phyloP scores from a whole-genome alignment of 2,797 vertebrate genomes.

The Falco berigora region DNA sequence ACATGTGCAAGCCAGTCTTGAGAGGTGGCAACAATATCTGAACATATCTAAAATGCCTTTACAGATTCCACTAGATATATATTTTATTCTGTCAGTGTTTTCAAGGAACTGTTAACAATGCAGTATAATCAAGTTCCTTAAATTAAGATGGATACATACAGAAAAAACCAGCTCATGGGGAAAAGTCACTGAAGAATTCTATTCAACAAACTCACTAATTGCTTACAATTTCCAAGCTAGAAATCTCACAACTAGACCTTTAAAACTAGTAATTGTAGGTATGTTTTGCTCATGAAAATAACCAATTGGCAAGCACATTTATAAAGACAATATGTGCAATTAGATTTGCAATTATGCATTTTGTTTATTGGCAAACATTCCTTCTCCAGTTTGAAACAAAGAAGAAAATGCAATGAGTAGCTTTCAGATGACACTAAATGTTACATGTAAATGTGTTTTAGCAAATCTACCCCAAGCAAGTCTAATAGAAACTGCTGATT shows the following conservation, averaged over 20 bases:
- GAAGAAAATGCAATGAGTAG: not conserved
- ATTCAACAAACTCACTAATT: not conserved
- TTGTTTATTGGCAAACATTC: not conserved
- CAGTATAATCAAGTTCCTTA: not conserved
- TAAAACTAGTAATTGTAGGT: not conserved
- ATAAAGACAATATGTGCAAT: not conserved
- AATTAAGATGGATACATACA: not conserved
- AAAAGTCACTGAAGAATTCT: not conserved
- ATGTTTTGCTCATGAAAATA: not conserved
- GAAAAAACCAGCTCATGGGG: not conserved
- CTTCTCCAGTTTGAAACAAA: not conserved
- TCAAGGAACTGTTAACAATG: not conserved
- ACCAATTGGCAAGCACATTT: not conserved
- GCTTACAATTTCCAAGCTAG: not conserved
- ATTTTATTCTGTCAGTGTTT: not conserved
- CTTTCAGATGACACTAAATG: not conserved
- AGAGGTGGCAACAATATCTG: not conserved
- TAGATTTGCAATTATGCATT: not conserved
- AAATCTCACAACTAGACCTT: not conserved
- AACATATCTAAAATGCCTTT: not conserved
- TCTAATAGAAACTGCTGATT: not conserved
- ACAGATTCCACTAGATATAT: not conserved
- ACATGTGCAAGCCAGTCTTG: not conserved
- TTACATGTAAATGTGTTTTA: not conserved
- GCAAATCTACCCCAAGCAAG: not conserved